Percentiles rank a stretch among this genome's conserved stretches.
These are phyloP conservation scores for Netelia melanura DNA, from an alignment of 2,888 invertebrate genomes.

Conservation along the genomic window DNA sequence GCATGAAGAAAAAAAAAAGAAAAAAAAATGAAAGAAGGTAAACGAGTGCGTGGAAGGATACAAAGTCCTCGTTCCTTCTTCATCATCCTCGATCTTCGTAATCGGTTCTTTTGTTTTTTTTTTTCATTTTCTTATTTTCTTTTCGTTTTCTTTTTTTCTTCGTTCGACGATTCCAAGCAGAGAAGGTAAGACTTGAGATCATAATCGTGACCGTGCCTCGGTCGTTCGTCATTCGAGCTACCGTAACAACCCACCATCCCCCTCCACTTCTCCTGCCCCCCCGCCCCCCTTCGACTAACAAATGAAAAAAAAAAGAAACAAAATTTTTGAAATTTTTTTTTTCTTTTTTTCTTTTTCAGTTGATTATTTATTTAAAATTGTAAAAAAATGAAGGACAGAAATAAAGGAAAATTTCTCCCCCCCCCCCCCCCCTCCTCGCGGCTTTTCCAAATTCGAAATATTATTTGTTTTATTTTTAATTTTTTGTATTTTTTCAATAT, in stretches of 20 bases:
- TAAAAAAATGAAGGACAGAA: conserved; percentile 42
- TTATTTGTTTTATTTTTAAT: too few species aligned
- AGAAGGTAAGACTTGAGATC: conserved; percentile 74
- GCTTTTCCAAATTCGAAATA: neutral
- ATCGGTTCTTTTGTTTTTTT: neutral
- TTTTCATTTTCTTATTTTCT: neutral
- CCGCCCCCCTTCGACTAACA: neutral
- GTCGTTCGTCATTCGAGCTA: conserved; percentile 75
- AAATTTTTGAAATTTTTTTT: too few species aligned
- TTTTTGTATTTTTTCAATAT: too few species aligned
- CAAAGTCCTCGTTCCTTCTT: conserved; percentile 26
- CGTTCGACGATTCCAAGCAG: conserved; percentile 27
- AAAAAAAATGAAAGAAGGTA: conserved; percentile 14
- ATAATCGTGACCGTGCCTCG: conserved; percentile 76
- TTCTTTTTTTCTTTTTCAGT: too few species aligned
- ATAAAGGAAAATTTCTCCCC: too few species aligned
- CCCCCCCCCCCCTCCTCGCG: too few species aligned
- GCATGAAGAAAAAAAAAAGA: conserved; percentile 4
- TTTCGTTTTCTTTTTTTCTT: conserved; percentile 29
- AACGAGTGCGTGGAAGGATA: conserved; percentile 10
- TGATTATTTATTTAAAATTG: too few species aligned
- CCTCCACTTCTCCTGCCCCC: conserved; percentile 14
- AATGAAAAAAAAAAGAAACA: conserved; percentile 7
- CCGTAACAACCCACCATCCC: conserved; percentile 58
- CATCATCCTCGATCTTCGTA: conserved; percentile 31